Conservation (phyloP, 2,888 invertebrate genomes). For the Dugesia japonica region DNA sequence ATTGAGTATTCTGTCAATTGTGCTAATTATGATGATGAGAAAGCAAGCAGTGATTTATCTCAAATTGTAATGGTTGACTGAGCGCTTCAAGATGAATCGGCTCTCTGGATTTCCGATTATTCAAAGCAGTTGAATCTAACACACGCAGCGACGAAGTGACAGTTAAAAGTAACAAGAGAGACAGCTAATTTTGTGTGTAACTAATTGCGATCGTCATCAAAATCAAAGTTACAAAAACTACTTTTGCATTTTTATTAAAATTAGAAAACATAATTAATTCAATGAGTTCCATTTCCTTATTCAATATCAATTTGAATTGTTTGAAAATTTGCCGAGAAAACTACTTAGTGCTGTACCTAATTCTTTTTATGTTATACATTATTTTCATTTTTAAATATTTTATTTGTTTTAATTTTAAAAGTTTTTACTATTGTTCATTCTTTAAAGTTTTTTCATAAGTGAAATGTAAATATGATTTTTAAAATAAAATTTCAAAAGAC, state of each 20-base stretch:
- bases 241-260: slow-evolving; percentile 20
- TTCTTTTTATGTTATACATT: not conserved
- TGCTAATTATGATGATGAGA: slow-evolving; percentile 20
- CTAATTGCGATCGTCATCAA: slow-evolving; percentile 14
- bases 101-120: slow-evolving; percentile 20
- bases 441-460: no score
- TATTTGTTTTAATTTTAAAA: no score
- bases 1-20: slow-evolving; percentile 20
- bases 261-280: slow-evolving; percentile 13
- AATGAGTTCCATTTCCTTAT: slow-evolving; percentile 20
- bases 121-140: slow-evolving; percentile 13
- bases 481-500: no score
- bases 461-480: no score
- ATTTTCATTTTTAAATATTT: no score
- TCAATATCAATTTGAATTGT: slow-evolving; percentile 20
- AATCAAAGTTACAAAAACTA: slow-evolving; percentile 16
- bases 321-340: slow-evolving; percentile 14
- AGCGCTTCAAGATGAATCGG: slow-evolving; percentile 20
- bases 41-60: slow-evolving; percentile 20
- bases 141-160: slow-evolving; percentile 20
- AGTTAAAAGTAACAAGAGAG: slow-evolving; percentile 15
- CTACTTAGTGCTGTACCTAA: slow-evolving; percentile 3
- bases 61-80: slow-evolving; percentile 16
- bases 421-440: no score
- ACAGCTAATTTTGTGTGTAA: slow-evolving; percentile 20